These are phyloP conservation scores for Hemitrygon akajei DNA, from an alignment of 2,797 vertebrate genomes.

Conservation along the genomic window DNA sequence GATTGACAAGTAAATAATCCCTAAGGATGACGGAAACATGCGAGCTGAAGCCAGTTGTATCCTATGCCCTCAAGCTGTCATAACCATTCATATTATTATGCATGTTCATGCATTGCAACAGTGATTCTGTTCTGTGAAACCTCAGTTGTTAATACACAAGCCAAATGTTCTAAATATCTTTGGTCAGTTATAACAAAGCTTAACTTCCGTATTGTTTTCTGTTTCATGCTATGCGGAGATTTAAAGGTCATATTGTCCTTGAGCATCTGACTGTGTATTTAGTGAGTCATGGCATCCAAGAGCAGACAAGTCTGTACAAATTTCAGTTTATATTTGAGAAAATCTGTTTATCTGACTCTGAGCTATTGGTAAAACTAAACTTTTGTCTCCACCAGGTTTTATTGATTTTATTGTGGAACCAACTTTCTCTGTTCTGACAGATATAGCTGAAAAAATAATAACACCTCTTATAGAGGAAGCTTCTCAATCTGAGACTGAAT, in stretches of 20 bases:
- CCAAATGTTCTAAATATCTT: not conserved
- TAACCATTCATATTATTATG: not conserved
- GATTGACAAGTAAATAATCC: not conserved
- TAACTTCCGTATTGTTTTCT: not conserved
- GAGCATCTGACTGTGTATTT: not conserved
- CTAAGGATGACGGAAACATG: not conserved
- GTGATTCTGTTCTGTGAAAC: not conserved
- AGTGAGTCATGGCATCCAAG: not conserved
- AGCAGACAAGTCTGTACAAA: not conserved
- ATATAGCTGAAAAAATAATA: conserved; percentile 93
- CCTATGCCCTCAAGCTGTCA: not conserved
- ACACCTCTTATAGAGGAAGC: conserved; percentile 93
- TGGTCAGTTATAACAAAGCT: not conserved
- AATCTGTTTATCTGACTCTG: conserved; percentile 18
- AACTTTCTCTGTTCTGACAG: conserved; percentile 87
- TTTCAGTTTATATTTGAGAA: conserved; percentile 3
- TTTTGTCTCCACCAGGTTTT: conserved; percentile 66
- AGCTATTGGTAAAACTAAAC: not conserved
- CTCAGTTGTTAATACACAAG: not conserved
- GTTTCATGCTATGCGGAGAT: not conserved
- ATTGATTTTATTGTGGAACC: conserved; percentile 98
- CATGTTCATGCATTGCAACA: not conserved
- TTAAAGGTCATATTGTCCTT: not conserved
- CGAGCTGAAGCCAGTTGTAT: not conserved
- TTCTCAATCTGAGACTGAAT: conserved; percentile 61